A percentile compares a stretch with the other conserved stretches of the same genome.
These are phyloP conservation scores for Tetraneura akinire DNA, from an alignment of 1,140 invertebrate species.

Conservation along the genomic window DNA sequence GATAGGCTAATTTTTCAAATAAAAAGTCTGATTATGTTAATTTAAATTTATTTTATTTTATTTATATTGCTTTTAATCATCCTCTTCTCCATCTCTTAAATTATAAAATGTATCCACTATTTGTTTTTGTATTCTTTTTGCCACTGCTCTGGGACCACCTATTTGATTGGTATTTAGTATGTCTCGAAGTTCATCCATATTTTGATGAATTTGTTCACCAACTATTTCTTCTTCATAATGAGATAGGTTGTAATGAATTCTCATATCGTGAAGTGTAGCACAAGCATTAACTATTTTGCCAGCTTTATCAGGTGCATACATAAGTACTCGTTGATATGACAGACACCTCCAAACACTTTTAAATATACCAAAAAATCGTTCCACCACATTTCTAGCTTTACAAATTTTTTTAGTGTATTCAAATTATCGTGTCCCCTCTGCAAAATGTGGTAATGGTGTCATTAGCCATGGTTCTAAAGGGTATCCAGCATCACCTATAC, in stretches of 20 bases:
- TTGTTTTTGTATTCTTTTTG: not conserved
- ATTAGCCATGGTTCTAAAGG: too few relatives aligned
- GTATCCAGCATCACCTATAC: constrained; percentile 3
- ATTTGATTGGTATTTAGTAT: not conserved
- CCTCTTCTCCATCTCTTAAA: not conserved
- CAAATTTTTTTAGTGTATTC: not conserved
- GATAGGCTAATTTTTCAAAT: not conserved
- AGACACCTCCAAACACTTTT: too few relatives aligned
- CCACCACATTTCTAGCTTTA: not conserved
- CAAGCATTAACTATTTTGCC: not conserved
- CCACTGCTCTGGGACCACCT: not conserved
- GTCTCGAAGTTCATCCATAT: not conserved
- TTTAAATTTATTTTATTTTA: not conserved
- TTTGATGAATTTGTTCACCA: not conserved
- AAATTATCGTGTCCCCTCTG: not conserved
- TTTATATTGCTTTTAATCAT: not conserved
- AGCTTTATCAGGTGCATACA: not conserved
- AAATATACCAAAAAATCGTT: not conserved
- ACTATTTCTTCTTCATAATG: not conserved
- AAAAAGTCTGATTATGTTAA: not conserved
- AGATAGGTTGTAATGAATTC: not conserved
- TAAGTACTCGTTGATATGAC: not conserved
- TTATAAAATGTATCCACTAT: not conserved
- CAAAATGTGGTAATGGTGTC: not conserved
- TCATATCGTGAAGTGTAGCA: not conserved